Conservation (phyloP, 2,797 vertebrate genomes). For the Nasua narica region DNA sequence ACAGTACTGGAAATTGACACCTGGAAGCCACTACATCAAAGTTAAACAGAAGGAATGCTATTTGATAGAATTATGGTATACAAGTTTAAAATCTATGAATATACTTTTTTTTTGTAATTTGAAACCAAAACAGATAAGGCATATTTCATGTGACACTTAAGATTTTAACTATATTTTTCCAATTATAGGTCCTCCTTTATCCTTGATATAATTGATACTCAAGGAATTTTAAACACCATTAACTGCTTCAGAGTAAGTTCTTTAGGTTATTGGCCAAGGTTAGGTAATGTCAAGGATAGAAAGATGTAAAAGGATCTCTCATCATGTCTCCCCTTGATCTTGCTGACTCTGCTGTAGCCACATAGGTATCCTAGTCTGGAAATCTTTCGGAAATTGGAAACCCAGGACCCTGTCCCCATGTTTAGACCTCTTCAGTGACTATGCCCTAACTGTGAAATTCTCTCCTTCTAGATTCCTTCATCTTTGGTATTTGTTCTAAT, state of each 20-base stretch:
- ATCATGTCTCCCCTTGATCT: background rate
- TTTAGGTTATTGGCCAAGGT: background rate
- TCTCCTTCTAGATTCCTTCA: background rate
- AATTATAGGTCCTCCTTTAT: background rate
- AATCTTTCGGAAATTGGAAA: background rate
- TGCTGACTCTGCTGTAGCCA: background rate
- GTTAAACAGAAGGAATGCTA: background rate
- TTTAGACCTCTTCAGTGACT: background rate
- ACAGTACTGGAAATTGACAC: background rate
- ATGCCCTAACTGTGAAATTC: background rate
- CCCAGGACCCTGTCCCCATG: no score
- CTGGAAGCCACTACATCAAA: background rate
- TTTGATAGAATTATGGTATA: background rate
- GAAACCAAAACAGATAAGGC: background rate
- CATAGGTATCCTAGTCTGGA: background rate
- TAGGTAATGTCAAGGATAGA: background rate
- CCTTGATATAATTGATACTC: background rate
- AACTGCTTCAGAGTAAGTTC: background rate
- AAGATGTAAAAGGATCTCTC: background rate
- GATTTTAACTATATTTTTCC: background rate
- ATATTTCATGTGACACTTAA: background rate
- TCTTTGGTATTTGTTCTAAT: background rate
- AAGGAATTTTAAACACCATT: conserved; percentile 2
- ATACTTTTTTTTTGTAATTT: background rate
- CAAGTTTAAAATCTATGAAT: background rate